Evolutionary conservation across 2,113 vertebrate genomes (phyloP).

Genomic region (Gulo gulo): DNA sequence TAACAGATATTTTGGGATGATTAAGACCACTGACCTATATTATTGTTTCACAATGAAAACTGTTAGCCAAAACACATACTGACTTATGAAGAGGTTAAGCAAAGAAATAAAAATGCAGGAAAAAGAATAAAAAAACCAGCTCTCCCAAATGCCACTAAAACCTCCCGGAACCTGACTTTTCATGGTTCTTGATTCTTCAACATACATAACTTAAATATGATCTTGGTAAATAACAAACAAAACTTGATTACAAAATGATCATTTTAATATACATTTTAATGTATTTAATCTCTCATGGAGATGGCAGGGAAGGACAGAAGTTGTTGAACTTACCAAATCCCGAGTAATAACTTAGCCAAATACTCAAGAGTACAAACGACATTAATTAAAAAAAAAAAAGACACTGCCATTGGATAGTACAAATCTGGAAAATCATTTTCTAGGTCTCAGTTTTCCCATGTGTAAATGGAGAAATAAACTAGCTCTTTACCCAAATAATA

Average conservation of each 20-base stretch:
- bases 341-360: neutral
- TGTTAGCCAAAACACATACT: constrained; percentile 52
- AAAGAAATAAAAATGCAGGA: neutral
- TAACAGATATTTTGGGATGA: constrained; percentile 18
- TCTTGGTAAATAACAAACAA: constrained; percentile 13
- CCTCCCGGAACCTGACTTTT: neutral
- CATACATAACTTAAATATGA: neutral
- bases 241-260: constrained; percentile 28
- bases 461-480: constrained; percentile 42
- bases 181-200: neutral
- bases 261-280: neutral
- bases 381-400: neutral
- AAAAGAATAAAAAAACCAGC: neutral
- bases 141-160: constrained; percentile 9
- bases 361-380: constrained; percentile 44
- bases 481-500: constrained; percentile 9
- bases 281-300: neutral
- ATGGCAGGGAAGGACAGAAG: neutral
- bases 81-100: neutral
- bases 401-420: neutral
- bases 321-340: neutral
- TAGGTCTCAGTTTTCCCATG: neutral
- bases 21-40: constrained; percentile 43
- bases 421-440: neutral
- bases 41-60: constrained; percentile 60